A percentile compares a stretch with the other conserved stretches of the same genome.
phyloP scores from a whole-genome alignment of 53 echinoderm and acorn worm species.

The Patiria pectinifera region DNA sequence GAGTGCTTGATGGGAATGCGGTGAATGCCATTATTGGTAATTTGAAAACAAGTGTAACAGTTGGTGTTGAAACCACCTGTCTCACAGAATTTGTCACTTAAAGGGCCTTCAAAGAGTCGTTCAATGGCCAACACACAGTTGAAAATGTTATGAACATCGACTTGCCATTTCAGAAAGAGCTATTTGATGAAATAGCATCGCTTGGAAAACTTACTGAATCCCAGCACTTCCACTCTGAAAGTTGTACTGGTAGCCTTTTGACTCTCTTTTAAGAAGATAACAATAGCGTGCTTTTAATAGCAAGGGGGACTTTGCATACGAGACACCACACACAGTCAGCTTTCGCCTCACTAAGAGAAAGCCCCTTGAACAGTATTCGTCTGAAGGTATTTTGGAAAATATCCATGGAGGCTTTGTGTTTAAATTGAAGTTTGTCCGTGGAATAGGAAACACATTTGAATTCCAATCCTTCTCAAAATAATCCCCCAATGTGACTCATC shows the following conservation, averaged over 20 bases:
- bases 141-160: constrained; percentile 35
- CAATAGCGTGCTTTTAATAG: constrained; percentile 40
- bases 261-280: constrained; percentile 41
- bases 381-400: constrained; percentile 34
- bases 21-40: too few relatives aligned
- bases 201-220: neutral
- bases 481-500: too few relatives aligned
- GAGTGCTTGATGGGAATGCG: too few relatives aligned
- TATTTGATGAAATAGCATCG: constrained; percentile 39
- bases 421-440: constrained; percentile 54
- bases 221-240: neutral
- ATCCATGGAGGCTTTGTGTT: constrained; percentile 52
- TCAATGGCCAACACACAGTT: constrained; percentile 38
- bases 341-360: constrained; percentile 6
- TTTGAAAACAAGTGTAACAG: too few relatives aligned
- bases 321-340: constrained; percentile 43
- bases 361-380: constrained; percentile 66
- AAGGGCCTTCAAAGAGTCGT: constrained; percentile 29
- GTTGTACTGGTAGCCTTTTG: neutral
- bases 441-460: neutral
- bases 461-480: neutral
- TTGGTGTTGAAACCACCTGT: too few relatives aligned
- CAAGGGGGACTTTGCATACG: constrained; percentile 61
- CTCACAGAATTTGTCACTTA: too few relatives aligned
- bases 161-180: constrained; percentile 12